These are phyloP conservation scores for Pomacea maculata DNA, from an alignment of 1,140 invertebrate species.

Conservation along the genomic window DNA sequence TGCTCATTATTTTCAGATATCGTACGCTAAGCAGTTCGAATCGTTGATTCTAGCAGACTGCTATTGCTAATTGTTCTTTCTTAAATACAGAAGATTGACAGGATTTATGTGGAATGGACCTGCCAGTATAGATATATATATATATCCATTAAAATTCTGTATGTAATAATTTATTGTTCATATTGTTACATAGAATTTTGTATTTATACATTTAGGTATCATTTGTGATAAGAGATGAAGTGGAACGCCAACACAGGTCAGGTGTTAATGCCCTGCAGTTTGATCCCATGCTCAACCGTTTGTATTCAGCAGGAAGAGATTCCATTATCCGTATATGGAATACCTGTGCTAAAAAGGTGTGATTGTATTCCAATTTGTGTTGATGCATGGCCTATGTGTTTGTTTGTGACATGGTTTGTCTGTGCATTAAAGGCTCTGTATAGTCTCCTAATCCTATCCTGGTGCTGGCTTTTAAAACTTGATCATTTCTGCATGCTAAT, in stretches of 20 bases:
- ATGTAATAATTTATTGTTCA: neutral
- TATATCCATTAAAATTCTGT: too few relatives aligned
- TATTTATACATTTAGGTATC: conserved; percentile 78
- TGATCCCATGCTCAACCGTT: conserved; percentile 84
- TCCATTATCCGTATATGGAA: conserved; percentile 99
- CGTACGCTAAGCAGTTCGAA: too few relatives aligned
- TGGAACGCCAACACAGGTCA: conserved; percentile 91
- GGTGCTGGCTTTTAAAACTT: neutral
- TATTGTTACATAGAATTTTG: conserved; percentile 2
- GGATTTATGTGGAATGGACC: too few relatives aligned
- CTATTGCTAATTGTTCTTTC: too few relatives aligned
- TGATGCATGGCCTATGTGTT: neutral
- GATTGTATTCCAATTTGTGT: neutral
- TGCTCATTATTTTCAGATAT: too few relatives aligned
- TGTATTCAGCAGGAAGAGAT: conserved; percentile 98
- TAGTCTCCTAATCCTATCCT: neutral
- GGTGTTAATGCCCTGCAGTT: conserved; percentile 96
- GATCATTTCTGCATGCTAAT: neutral
- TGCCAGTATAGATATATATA: too few relatives aligned
- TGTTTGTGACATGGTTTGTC: neutral
- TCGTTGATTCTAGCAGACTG: too few relatives aligned
- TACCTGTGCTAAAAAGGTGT: conserved; percentile 59
- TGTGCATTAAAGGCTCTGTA: too few relatives aligned
- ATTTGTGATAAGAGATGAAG: conserved; percentile 96
- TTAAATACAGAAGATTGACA: too few relatives aligned